Conservation (phyloP, 2,797 vertebrate genomes). For the Lates japonicus region DNA sequence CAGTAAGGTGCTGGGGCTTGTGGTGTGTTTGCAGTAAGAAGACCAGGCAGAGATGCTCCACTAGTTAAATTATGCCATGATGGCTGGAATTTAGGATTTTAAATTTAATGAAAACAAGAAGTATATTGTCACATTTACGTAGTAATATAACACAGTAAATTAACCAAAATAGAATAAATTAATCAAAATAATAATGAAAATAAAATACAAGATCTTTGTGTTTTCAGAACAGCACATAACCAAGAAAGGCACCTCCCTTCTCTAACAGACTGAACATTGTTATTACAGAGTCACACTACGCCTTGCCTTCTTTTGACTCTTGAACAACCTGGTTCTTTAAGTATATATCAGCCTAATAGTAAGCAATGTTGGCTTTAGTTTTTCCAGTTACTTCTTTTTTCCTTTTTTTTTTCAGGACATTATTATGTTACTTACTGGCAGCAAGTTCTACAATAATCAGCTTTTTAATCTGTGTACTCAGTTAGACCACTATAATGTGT, state of each 20-base stretch:
- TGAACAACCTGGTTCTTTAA: background rate
- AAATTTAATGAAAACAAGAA: too few species aligned
- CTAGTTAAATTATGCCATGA: background rate
- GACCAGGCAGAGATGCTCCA: background rate
- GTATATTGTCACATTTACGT: background rate
- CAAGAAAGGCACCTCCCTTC: background rate
- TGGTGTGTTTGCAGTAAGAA: background rate
- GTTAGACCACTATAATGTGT: background rate
- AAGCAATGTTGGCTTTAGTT: background rate
- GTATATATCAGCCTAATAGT: background rate
- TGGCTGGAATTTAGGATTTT: background rate
- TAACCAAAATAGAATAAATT: background rate
- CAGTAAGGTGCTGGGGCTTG: background rate
- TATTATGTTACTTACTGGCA: background rate
- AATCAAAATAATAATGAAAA: background rate
- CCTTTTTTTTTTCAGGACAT: conserved; percentile 1
- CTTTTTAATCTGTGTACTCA: background rate
- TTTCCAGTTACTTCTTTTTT: background rate
- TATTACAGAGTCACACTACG: background rate
- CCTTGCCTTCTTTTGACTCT: background rate
- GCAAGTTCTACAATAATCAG: background rate
- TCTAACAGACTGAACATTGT: background rate
- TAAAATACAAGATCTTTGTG: background rate
- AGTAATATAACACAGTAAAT: background rate
- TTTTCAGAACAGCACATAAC: background rate